These are phyloP conservation scores for Apis dorsata DNA, from an alignment of 1,140 invertebrate species.

Conservation along the genomic window DNA sequence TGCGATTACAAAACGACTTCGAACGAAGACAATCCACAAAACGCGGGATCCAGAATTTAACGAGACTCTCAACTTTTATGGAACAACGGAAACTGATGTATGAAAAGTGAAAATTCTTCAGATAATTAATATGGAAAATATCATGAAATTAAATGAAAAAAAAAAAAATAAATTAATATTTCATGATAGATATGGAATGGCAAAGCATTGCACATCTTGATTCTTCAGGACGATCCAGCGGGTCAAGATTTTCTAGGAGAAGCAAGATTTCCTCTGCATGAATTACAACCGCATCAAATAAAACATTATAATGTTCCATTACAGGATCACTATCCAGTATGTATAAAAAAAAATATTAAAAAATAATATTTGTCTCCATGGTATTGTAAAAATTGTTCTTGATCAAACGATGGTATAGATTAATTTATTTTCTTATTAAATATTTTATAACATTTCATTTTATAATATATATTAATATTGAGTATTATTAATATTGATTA, in stretches of 20 bases:
- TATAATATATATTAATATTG: too few relatives aligned
- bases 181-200: slow-evolving; percentile 83
- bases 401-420: too few relatives aligned
- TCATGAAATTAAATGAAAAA: neutral
- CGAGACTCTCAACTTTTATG: slow-evolving; percentile 94
- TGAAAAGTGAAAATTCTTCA: slow-evolving; percentile 15
- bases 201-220: slow-evolving; percentile 66
- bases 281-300: slow-evolving; percentile 84
- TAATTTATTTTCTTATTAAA: too few relatives aligned
- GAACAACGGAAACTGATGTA: slow-evolving; percentile 90
- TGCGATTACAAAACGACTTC: slow-evolving; percentile 86
- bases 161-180: neutral
- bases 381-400: too few relatives aligned
- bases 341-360: slow-evolving; percentile 13
- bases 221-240: slow-evolving; percentile 68
- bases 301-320: slow-evolving; percentile 83
- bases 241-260: slow-evolving; percentile 89
- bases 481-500: too few relatives aligned
- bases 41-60: slow-evolving; percentile 96
- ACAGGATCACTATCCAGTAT: slow-evolving; percentile 80
- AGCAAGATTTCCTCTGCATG: slow-evolving; percentile 82
- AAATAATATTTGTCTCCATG: too few relatives aligned
- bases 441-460: too few relatives aligned
- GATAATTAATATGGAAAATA: neutral
- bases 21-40: slow-evolving; percentile 94